Evolutionary conservation across 2,113 vertebrate genomes (phyloP).

Genomic region (Neotoma lepida): DNA sequence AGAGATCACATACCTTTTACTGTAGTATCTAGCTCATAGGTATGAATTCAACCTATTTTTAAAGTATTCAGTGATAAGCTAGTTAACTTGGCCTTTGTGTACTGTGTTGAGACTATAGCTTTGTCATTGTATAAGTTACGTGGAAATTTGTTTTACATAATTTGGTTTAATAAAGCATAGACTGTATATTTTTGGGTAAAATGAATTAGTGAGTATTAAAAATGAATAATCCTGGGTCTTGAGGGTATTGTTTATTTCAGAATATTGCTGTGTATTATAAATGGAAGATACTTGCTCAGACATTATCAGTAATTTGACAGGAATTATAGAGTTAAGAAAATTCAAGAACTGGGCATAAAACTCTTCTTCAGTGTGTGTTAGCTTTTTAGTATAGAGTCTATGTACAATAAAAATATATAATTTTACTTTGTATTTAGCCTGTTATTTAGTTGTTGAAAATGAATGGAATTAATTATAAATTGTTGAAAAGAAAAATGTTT

Average conservation of each 20-base stretch:
- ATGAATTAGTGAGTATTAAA: conserved; percentile 4
- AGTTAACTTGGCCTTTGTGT: background rate
- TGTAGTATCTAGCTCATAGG: background rate
- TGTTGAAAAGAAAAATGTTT: conserved; percentile 18
- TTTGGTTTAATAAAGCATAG: conserved; percentile 24
- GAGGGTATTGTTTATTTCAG: conserved; percentile 15
- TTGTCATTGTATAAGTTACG: conserved; percentile 7
- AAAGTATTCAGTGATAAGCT: background rate
- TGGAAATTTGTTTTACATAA: conserved; percentile 21
- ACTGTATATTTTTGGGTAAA: background rate
- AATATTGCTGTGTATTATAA: conserved; percentile 27
- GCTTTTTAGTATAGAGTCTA: background rate
- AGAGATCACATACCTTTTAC: background rate
- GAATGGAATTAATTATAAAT: background rate
- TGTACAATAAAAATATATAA: background rate
- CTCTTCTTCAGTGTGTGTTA: background rate
- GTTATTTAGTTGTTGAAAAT: conserved; percentile 25
- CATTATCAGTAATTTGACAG: conserved; percentile 21
- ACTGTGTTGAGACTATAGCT: background rate
- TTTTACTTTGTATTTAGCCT: conserved; percentile 17
- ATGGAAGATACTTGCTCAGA: background rate
- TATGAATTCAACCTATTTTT: background rate
- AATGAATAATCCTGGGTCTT: background rate
- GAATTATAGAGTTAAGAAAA: background rate
- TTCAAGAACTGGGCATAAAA: background rate